Base-by-base conservation (phyloP, 2,113 vertebrate species). In the Anguilla rostrata region DNA sequence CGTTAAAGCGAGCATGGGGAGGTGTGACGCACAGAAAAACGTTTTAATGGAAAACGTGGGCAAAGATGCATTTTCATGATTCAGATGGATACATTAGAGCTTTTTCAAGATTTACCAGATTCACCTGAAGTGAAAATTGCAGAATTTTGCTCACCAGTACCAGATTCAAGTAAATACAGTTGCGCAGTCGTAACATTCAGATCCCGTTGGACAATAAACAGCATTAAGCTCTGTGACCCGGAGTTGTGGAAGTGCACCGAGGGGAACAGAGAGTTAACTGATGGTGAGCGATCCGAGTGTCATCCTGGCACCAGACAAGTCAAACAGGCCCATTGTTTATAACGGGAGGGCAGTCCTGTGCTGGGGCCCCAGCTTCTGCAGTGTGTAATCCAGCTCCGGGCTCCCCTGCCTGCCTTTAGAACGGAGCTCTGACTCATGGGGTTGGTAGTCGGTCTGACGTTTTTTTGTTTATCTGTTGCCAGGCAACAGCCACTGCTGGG, bases 371-470 rank as follows among this genome's bases (percentile, higher is more conserved):
- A 87, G 86, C 78, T 71, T 29, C 84, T 78, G 88, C 81, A 87
- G 43, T 88, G 91, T 85, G 82, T 92, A 87, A 80, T 71, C 60
- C 84, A 88, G 90, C 86, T 90, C 90, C 82, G 84, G 90, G 87
- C 87, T 84, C 43, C 87, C 46, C 63, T 84, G 43, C 88, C 92
- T 90, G 89, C 88, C 91, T 91, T 89, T 91, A 82, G 46, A 3
- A 78, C 87, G 90, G 86, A 93, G 84, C 89, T 92, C 90, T 93
- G 91, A 92, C 93, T 93, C 92, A 92, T 85, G 81, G 90, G 79
- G 83, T 89, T 86, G 88, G 89, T 89, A 85, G 85, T 86, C 85
- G 79, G 87, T 85, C 87, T 92, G 41, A 81, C 84, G 84, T 89
- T 91, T n/a, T 87, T 46, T 11, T 93, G 91, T 94, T 94, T 93